phyloP scores from a whole-genome alignment of 2,797 vertebrate species.

The Falco rusticolus region DNA sequence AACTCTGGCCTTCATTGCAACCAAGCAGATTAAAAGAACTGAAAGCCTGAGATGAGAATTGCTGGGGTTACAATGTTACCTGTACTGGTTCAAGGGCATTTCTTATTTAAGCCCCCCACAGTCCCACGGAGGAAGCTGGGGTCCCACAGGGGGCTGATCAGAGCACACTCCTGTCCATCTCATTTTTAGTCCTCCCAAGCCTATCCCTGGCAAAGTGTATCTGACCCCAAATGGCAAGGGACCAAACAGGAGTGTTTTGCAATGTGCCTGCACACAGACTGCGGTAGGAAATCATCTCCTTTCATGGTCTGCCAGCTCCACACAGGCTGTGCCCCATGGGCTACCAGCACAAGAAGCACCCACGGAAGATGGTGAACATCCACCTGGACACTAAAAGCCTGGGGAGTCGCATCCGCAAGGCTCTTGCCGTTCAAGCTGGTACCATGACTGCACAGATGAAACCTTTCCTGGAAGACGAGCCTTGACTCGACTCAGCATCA shows the following conservation, averaged over 20 bases:
- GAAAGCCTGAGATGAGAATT: accelerated
- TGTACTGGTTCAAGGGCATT: too few species aligned
- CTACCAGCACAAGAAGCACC: background rate
- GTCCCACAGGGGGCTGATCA: background rate
- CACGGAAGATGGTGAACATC: background rate
- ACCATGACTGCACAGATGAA: accelerated
- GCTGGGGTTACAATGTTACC: accelerated
- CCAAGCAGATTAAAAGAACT: background rate
- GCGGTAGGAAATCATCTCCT: background rate
- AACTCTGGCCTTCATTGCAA: background rate
- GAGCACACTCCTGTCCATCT: background rate
- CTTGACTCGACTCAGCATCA: accelerated
- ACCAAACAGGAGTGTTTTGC: background rate
- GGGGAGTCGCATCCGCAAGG: background rate
- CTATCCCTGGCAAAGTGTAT: background rate
- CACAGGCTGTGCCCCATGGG: background rate
- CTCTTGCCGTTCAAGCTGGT: background rate
- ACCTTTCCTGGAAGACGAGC: background rate
- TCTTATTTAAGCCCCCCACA: background rate
- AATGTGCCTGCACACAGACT: background rate
- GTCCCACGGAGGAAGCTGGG: too few species aligned
- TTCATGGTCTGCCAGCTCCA: slow-evolving; percentile 28
- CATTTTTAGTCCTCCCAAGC: background rate
- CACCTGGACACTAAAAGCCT: background rate
- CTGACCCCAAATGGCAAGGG: background rate